These are phyloP conservation scores for Crocidura indochinensis DNA, from an alignment of 2,797 vertebrate genomes.

Conservation along the genomic window DNA sequence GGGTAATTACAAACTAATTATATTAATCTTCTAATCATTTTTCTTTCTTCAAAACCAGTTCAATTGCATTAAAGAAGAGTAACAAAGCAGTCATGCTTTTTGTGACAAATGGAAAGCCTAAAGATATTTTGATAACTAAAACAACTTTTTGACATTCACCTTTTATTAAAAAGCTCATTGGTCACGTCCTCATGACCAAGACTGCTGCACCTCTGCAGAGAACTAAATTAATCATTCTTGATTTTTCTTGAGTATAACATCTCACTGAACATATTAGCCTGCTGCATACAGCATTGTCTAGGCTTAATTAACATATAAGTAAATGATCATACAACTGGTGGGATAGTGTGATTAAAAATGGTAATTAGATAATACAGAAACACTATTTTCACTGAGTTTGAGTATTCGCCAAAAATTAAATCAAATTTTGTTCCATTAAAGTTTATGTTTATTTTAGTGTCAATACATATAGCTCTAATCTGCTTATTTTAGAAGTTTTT, in stretches of 20 bases:
- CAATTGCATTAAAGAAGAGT: conserved; percentile 82
- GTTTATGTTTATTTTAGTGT: not conserved
- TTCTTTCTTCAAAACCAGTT: conserved; percentile 78
- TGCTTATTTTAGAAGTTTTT: conserved; percentile 48
- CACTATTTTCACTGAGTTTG: conserved; percentile 28
- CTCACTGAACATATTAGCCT: conserved; percentile 71
- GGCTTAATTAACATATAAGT: conserved; percentile 50
- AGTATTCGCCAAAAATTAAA: conserved; percentile 48
- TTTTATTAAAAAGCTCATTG: conserved; percentile 86
- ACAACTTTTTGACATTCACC: conserved; percentile 87
- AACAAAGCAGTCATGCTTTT: conserved; percentile 83
- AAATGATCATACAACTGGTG: not conserved
- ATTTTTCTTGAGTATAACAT: conserved; percentile 78
- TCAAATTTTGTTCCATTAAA: conserved; percentile 35
- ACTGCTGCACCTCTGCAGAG: conserved; percentile 81
- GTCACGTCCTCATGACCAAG: conserved; percentile 77
- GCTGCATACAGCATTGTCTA: conserved; percentile 58
- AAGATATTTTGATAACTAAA: conserved; percentile 84
- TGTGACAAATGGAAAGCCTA: conserved; percentile 84
- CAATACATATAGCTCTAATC: not conserved
- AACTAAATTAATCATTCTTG: conserved; percentile 84
- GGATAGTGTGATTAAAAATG: conserved; percentile 45
- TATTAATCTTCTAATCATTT: conserved; percentile 77
- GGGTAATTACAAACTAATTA: conserved; percentile 85
- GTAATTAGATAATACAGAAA: conserved; percentile 50